A percentile compares a stretch with the other conserved stretches of the same genome.
Evolutionary conservation across 1,140 invertebrate genomes (phyloP).

Genomic region (Caerostris darwini): DNA sequence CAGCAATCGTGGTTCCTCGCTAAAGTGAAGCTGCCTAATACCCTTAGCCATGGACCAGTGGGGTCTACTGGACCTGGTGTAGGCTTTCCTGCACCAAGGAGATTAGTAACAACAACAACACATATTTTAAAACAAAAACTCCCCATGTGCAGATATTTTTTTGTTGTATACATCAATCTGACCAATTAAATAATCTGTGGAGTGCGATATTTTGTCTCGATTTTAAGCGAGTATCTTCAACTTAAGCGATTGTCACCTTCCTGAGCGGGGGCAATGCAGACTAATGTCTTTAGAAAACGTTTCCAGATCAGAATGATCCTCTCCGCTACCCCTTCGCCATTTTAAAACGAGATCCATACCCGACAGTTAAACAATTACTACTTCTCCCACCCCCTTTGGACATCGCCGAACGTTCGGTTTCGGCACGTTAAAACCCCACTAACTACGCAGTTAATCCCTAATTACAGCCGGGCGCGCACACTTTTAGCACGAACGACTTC

Average conservation of each 20-base stretch:
- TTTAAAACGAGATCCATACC: slow-evolving; percentile 11
- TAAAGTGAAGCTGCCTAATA: no score
- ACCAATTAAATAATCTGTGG: neutral
- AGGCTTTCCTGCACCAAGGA: no score
- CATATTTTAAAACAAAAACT: no score
- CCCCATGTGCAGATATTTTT: no score
- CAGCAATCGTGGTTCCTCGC: no score
- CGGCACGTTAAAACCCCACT: slow-evolving; percentile 33
- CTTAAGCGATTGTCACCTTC: neutral
- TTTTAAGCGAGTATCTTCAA: neutral
- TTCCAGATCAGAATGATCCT: neutral
- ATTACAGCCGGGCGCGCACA: neutral
- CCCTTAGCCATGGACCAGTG: no score
- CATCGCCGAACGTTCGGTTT: neutral
- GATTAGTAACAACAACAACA: no score
- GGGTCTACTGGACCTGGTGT: no score
- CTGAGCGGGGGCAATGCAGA: neutral
- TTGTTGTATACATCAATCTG: neutral
- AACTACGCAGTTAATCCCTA: slow-evolving; percentile 17
- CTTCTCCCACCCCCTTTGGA: neutral
- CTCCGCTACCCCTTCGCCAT: neutral
- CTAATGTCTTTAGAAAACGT: neutral
- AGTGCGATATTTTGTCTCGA: neutral
- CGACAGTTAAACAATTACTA: slow-evolving; percentile 29
- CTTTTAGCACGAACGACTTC: slow-evolving; percentile 44